Conservation (phyloP, 1,140 invertebrate genomes). For the Neelides sp. region DNA sequence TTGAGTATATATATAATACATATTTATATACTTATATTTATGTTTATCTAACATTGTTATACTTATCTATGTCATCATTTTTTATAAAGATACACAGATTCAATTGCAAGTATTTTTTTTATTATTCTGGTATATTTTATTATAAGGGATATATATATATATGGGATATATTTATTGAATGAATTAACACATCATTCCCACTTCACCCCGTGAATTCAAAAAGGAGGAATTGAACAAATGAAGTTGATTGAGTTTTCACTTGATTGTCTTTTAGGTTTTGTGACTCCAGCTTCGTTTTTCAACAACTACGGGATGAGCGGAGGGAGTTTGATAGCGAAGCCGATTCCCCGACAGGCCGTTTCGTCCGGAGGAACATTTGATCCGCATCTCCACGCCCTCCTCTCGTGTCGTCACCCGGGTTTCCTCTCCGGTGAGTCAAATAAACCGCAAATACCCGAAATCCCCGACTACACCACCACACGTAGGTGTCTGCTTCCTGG, state of each 20-base stretch:
- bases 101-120: neutral
- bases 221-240: too few species aligned
- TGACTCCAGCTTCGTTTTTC: constrained; percentile 28
- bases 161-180: too few species aligned
- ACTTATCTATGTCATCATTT: neutral
- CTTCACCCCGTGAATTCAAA: too few species aligned
- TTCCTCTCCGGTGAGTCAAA: constrained; percentile 41
- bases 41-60: neutral
- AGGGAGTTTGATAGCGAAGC: constrained; percentile 40
- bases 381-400: constrained; percentile 42
- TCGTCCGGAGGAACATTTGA: constrained; percentile 33
- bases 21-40: neutral
- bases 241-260: too few species aligned
- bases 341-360: constrained; percentile 42
- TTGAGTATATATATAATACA: neutral
- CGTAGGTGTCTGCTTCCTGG: too few species aligned
- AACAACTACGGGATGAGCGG: constrained; percentile 31
- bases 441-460: too few species aligned
- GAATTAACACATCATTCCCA: too few species aligned
- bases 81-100: neutral
- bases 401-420: constrained; percentile 39
- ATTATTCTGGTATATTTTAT: neutral
- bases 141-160: neutral
- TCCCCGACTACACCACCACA: too few species aligned
- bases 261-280: constrained; percentile 27